Conservation (phyloP, 2,113 vertebrate genomes). For the Antidorcas marsupialis region DNA sequence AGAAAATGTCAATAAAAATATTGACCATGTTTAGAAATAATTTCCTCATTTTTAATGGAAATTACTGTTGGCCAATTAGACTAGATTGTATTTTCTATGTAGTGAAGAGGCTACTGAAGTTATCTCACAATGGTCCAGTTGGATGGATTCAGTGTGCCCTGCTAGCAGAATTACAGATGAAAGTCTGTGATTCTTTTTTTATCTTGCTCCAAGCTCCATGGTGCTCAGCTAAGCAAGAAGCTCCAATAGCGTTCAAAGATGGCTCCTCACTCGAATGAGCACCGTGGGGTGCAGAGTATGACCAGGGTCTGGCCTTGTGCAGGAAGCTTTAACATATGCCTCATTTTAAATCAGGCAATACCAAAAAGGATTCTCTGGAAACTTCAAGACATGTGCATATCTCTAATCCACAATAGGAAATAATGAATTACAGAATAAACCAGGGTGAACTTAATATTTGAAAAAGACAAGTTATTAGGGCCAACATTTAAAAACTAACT, state of each 20-base stretch:
- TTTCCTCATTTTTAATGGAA: neutral
- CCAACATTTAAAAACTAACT: neutral
- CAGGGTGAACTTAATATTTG: neutral
- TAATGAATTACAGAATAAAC: neutral
- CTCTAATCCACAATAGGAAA: slow-evolving; percentile 24
- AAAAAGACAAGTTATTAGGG: neutral
- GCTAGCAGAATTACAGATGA: slow-evolving; percentile 49
- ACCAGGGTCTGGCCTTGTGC: neutral
- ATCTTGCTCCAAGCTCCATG: slow-evolving; percentile 64
- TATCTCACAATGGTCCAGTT: neutral
- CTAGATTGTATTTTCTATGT: neutral
- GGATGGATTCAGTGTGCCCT: slow-evolving; percentile 16
- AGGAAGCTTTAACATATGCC: slow-evolving; percentile 53
- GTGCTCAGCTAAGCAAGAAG: slow-evolving; percentile 64
- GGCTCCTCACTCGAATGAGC: slow-evolving; percentile 55
- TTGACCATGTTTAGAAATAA: neutral
- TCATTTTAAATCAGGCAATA: slow-evolving; percentile 17
- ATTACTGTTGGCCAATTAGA: neutral
- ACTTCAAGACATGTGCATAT: neutral
- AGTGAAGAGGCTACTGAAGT: neutral
- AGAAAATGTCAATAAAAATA: neutral
- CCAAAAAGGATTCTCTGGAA: neutral
- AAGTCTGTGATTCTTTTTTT: slow-evolving; percentile 54
- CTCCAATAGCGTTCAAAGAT: slow-evolving; percentile 64
- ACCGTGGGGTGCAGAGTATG: slow-evolving; percentile 24